A percentile compares a stretch with the other conserved stretches of the same genome.
Evolutionary conservation across 2,113 vertebrate genomes (phyloP).

Genomic region (Cyanoderma ruficeps): DNA sequence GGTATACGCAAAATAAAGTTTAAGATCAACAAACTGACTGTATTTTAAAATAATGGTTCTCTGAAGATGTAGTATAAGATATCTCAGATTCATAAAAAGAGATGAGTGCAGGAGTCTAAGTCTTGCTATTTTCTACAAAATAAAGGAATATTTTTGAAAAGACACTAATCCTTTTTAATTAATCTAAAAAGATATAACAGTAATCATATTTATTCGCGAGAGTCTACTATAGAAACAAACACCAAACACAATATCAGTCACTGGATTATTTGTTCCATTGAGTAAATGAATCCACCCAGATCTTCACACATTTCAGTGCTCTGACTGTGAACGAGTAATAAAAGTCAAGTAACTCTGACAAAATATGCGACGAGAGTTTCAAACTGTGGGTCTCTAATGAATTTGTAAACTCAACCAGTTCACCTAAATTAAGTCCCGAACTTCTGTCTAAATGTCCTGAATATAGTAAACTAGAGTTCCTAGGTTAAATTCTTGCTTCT

Average conservation of each 20-base stretch:
- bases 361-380: not conserved
- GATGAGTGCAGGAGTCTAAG: not conserved
- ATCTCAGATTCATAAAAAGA: not conserved
- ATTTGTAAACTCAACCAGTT: not conserved
- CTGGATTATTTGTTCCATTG: not conserved
- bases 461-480: not conserved
- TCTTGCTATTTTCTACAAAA: not conserved
- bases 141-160: not conserved
- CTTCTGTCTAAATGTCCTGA: not conserved
- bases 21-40: not conserved
- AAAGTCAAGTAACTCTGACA: not conserved
- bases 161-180: not conserved
- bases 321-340: not conserved
- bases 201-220: not conserved
- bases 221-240: not conserved
- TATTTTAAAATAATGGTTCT: not conserved
- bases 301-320: not conserved
- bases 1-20: slow-evolving; percentile 34
- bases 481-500: not conserved
- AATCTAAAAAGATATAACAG: not conserved
- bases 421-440: not conserved
- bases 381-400: not conserved
- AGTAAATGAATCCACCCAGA: not conserved
- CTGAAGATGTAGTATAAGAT: not conserved
- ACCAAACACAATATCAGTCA: not conserved